Evolutionary conservation across 2,888 invertebrate species (phyloP).

Genomic region (Biston stratarius): DNA sequence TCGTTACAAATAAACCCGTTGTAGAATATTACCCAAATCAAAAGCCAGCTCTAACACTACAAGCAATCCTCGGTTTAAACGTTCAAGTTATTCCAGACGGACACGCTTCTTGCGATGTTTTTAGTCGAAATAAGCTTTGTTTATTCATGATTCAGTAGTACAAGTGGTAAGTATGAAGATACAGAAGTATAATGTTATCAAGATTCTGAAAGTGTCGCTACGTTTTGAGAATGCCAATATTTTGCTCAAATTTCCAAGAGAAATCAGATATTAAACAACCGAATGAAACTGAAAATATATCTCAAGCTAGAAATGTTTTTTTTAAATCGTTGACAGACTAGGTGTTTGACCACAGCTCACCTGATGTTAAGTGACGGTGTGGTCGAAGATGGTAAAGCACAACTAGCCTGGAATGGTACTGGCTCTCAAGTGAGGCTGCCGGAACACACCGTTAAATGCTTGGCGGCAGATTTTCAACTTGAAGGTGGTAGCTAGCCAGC

Average conservation of each 20-base stretch:
- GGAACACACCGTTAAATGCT: no score
- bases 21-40: not conserved
- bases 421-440: no score
- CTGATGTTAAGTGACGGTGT: no score
- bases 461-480: no score
- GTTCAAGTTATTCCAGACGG: conserved; percentile 40
- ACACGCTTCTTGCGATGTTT: conserved; percentile 29
- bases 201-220: conserved; percentile 1
- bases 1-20: not conserved
- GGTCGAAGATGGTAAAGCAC: no score
- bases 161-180: conserved; percentile 10
- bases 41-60: conserved; percentile 13
- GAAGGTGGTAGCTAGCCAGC: no score
- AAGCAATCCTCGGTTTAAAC: conserved; percentile 46
- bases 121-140: conserved; percentile 34
- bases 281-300: no score
- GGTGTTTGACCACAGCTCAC: no score
- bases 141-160: conserved; percentile 32
- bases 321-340: no score
- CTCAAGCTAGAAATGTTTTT: no score
- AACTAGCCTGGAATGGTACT: no score
- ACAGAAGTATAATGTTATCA: conserved; percentile 13
- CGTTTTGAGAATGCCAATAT: conserved; percentile 7
- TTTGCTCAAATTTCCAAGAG: not conserved
- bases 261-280: not conserved